Conservation (phyloP, 2,888 invertebrate genomes). For the Aethes cnicana region DNA sequence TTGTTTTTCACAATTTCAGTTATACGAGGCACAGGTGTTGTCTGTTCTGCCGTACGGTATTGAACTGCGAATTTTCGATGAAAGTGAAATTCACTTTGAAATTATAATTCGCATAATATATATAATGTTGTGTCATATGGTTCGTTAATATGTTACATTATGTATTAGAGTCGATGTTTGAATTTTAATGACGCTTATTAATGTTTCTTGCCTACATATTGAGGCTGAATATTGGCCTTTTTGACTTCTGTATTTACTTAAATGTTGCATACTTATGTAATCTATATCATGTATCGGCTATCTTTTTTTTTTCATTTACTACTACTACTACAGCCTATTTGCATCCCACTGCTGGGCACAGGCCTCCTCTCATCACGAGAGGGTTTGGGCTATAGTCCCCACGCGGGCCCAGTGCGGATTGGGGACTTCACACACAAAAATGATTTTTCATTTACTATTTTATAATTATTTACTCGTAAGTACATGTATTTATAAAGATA, state of each 20-base stretch:
- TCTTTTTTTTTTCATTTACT: too few relatives aligned
- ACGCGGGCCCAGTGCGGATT: too few relatives aligned
- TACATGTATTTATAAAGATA: too few relatives aligned
- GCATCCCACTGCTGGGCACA: too few relatives aligned
- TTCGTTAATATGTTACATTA: conserved; percentile 22
- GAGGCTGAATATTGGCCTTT: conserved; percentile 1
- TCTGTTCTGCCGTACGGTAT: not conserved
- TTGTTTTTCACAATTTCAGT: not conserved
- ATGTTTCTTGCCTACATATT: conserved; percentile 10
- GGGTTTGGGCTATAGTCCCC: too few relatives aligned
- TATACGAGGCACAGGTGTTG: not conserved
- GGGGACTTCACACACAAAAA: too few relatives aligned
- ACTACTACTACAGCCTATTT: too few relatives aligned
- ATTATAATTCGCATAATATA: conserved; percentile 30
- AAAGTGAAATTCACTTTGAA: conserved; percentile 28
- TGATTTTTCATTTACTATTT: too few relatives aligned
- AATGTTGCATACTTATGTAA: conserved; percentile 4
- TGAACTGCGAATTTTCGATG: conserved; percentile 14
- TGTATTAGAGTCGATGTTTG: conserved; percentile 12
- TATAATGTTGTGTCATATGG: conserved; percentile 23
- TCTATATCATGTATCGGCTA: not conserved
- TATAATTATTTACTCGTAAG: too few relatives aligned
- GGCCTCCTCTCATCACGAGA: too few relatives aligned
- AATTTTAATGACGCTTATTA: conserved; percentile 11
- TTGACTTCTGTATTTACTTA: not conserved